phyloP scores from a whole-genome alignment of 2,113 vertebrate species.

The Camarhynchus parvulus region DNA sequence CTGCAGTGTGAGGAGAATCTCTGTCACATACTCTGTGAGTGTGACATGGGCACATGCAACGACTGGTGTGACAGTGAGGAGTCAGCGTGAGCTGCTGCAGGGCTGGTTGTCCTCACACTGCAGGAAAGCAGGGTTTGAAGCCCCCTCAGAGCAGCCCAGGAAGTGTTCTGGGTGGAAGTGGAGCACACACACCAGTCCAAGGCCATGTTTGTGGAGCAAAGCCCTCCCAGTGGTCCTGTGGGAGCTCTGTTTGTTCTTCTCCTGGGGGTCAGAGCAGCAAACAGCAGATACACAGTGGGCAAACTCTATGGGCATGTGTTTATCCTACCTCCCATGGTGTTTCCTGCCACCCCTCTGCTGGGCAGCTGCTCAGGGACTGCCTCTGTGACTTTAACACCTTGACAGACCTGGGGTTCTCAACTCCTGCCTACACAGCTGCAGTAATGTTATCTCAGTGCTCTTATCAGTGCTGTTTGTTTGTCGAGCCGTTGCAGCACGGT shows the following conservation, averaged over 20 bases:
- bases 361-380: not conserved
- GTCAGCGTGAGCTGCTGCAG: not conserved
- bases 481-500: not conserved
- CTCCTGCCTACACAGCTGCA: constrained; percentile 36
- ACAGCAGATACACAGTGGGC: not conserved
- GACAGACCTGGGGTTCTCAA: not conserved
- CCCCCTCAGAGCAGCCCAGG: not conserved
- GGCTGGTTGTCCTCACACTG: not conserved
- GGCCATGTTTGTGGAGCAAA: not conserved
- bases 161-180: not conserved
- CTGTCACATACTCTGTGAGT: not conserved
- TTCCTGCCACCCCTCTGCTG: constrained; percentile 22
- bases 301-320: not conserved
- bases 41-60: not conserved
- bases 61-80: not conserved
- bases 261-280: not conserved
- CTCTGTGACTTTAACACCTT: constrained; percentile 36
- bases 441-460: constrained; percentile 28
- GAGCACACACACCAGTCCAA: not conserved
- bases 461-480: constrained; percentile 33
- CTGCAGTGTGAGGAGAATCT: not conserved
- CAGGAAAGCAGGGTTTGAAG: not conserved
- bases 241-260: constrained; percentile 10
- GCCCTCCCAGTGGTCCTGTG: not conserved
- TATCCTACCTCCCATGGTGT: not conserved